Base-by-base conservation (phyloP, 2,888 invertebrate genomes). In the Polylopha cassiicola region DNA sequence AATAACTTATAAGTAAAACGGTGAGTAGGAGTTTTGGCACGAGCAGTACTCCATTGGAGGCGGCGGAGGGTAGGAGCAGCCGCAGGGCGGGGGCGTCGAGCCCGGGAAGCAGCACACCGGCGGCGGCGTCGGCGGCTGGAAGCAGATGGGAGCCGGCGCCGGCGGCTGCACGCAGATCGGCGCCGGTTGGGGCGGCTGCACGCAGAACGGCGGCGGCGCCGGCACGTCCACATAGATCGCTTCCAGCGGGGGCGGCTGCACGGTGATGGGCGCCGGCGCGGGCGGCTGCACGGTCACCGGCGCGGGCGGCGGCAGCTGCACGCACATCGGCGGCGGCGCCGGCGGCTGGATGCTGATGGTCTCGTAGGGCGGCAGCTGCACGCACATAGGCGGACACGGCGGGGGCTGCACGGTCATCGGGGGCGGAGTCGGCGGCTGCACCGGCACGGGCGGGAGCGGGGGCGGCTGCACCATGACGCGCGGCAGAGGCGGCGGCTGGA, bases 351-450 rank as follows among this genome's bases (percentile, higher is more conserved):
- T 17, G 5, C 29, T 30, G 8, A 46, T 15, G 3, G 45, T 47
- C 16, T 20, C 24, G 0, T 41, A 44, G 1, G 75, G 61, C 0
- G 84, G 82, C 13, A 74, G 59, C 52, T 80, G 74, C 16, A 80
- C 62, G 39, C 65, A 59, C 48, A 80, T 53, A 2, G 78, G 72
- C 1, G 76, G 73, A 4, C 65, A 65, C 0, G 53, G 38, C 3
- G 80, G 80, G 3, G 74, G 76, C 46, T 78, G 78, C n/a, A 84
- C 65, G 62, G 72, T 72, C 53, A 84, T 66, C 0, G 84, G 77
- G 1, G 75, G 70, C 4, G 61, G 52, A 2, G 73, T 61, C 0
- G 82, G 82, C 2, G 80, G 67, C 42, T 82, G 79, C 6, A 84
- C 74, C 1, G 75, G 67, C 55, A 84, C 61, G 1, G 80, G 74